A percentile compares a stretch with the other conserved stretches of the same genome.
phyloP scores from a whole-genome alignment of 2,797 vertebrate species.

The Sebastes dallii region DNA sequence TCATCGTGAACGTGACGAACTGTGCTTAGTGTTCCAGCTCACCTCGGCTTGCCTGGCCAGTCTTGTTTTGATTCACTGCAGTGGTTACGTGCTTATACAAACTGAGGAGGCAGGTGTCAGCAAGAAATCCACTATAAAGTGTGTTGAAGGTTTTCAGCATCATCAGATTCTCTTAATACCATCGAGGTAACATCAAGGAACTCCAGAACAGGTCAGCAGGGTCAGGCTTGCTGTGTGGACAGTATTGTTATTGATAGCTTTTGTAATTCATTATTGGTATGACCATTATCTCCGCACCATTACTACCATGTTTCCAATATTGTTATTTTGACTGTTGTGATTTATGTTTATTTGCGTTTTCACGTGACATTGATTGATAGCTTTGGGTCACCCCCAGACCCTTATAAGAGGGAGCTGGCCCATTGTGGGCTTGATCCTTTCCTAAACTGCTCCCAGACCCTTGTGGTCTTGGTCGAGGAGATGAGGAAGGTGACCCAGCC shows the following conservation, averaged over 20 bases:
- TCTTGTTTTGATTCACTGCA: not conserved
- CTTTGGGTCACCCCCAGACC: not conserved
- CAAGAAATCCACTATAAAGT: not conserved
- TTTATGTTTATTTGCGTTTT: not conserved
- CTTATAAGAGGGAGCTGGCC: not conserved
- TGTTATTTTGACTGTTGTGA: not conserved
- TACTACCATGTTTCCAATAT: not conserved
- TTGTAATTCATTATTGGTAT: not conserved
- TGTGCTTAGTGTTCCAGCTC: fast-evolving
- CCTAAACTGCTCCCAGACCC: not conserved
- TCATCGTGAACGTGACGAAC: too few species aligned
- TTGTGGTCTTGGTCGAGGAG: not conserved
- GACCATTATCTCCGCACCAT: not conserved
- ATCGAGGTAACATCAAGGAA: not conserved
- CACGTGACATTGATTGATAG: not conserved
- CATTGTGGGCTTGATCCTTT: not conserved
- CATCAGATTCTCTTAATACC: not conserved
- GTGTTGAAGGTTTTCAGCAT: too few species aligned
- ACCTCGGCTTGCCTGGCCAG: not conserved
- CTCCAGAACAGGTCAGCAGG: not conserved
- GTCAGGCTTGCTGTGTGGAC: not conserved
- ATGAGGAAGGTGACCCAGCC: not conserved
- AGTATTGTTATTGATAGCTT: not conserved
- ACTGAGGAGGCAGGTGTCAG: not conserved
- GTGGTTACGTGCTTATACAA: not conserved